These are phyloP conservation scores for Trichacis sp. DNA, from an alignment of 2,888 invertebrate species.

Conservation along the genomic window DNA sequence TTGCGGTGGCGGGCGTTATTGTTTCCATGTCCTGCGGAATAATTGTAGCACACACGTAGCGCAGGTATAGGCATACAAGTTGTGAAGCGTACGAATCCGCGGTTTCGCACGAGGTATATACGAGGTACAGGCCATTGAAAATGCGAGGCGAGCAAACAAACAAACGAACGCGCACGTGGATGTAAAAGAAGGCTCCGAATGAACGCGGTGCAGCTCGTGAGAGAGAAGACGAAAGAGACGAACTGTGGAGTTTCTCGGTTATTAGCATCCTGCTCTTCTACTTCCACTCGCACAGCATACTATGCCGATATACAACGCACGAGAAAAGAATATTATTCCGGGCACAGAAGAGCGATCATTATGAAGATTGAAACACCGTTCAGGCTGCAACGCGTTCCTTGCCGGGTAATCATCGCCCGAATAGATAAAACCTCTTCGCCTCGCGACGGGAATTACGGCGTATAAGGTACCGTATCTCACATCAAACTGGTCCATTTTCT, in stretches of 20 bases:
- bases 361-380: conserved; percentile 62
- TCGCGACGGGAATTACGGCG: conserved; percentile 16
- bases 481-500: no score
- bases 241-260: conserved; percentile 58
- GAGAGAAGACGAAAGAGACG: conserved; percentile 20
- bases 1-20: no score
- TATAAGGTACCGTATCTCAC: no score
- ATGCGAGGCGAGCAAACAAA: conserved; percentile 42
- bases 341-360: conserved; percentile 55
- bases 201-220: conserved; percentile 47
- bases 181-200: conserved; percentile 57
- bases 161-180: conserved; percentile 50
- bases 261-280: conserved; percentile 62
- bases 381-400: conserved; percentile 48
- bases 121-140: conserved; percentile 55
- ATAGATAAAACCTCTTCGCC: conserved; percentile 23
- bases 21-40: conserved; percentile 25
- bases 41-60: conserved; percentile 16
- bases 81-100: not conserved
- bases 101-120: conserved; percentile 45
- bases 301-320: conserved; percentile 34
- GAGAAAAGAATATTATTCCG: conserved; percentile 21
- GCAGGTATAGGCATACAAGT: conserved; percentile 8
- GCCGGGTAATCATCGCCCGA: conserved; percentile 39
- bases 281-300: no score